These are phyloP conservation scores for Sylvia atricapilla DNA, from an alignment of 2,113 vertebrate species.

Conservation along the genomic window DNA sequence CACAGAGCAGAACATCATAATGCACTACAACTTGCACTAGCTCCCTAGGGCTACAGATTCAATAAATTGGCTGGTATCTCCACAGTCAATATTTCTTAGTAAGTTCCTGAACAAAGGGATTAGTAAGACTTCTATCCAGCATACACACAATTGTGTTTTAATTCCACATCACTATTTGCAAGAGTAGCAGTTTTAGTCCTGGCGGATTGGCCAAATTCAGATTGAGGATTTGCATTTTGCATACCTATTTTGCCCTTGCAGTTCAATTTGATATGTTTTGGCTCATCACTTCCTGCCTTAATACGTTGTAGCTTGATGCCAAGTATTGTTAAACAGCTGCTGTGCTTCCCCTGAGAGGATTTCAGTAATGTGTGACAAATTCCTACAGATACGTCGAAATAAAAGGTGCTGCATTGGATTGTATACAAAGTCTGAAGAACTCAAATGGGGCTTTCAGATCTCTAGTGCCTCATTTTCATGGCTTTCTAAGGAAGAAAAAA, in stretches of 20 bases:
- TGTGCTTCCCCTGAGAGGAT: slow-evolving; percentile 32
- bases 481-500: not conserved
- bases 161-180: slow-evolving; percentile 21
- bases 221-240: slow-evolving; percentile 51
- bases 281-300: slow-evolving; percentile 58
- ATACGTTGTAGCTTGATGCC: not conserved
- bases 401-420: not conserved
- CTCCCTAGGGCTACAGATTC: slow-evolving; percentile 7
- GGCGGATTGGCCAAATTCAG: not conserved
- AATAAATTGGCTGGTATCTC: slow-evolving; percentile 35
- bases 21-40: not conserved
- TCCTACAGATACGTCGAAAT: not conserved
- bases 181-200: slow-evolving; percentile 29
- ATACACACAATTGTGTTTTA: slow-evolving; percentile 7
- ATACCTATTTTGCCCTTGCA: slow-evolving; percentile 38
- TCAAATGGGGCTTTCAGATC: slow-evolving; percentile 2
- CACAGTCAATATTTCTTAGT: slow-evolving; percentile 35
- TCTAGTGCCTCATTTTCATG: not conserved
- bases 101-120: slow-evolving; percentile 22
- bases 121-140: slow-evolving; percentile 9
- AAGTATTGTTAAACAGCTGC: slow-evolving; percentile 58
- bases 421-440: not conserved
- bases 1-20: not conserved
- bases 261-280: slow-evolving; percentile 60
- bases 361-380: slow-evolving; percentile 38